A percentile compares a stretch with the other conserved stretches of the same genome.
Conservation (phyloP, 2,888 invertebrate genomes). For the Lomographa bimaculata region DNA sequence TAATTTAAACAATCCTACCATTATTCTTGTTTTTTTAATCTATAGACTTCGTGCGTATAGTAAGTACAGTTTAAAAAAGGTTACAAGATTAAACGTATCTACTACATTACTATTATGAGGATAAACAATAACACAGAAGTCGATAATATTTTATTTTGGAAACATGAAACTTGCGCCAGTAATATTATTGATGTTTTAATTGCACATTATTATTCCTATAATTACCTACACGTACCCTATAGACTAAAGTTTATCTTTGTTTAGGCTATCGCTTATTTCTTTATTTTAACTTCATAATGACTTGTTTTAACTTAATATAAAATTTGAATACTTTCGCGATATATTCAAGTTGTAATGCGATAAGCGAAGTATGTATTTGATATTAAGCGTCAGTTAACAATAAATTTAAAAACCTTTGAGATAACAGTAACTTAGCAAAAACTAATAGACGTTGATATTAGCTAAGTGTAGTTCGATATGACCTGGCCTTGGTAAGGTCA, state of each 20-base stretch:
- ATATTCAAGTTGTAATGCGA: conserved; percentile 24
- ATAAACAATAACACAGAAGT: too few relatives aligned
- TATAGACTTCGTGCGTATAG: too few relatives aligned
- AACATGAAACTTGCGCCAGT: too few relatives aligned
- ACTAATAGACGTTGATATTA: conserved; percentile 12
- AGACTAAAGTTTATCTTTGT: conserved; percentile 19
- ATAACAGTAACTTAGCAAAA: conserved; percentile 18
- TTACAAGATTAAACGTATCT: too few relatives aligned
- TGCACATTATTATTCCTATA: neutral
- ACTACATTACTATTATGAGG: too few relatives aligned
- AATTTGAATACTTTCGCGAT: conserved; percentile 2
- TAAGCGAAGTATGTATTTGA: conserved; percentile 34
- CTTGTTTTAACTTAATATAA: conserved; percentile 14
- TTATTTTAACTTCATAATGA: conserved; percentile 29
- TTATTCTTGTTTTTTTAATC: too few relatives aligned
- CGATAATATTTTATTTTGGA: too few relatives aligned
- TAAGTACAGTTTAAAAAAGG: too few relatives aligned
- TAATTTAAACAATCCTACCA: too few relatives aligned
- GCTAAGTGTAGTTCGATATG: conserved; percentile 8
- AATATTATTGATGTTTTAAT: neutral
- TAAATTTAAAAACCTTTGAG: conserved; percentile 9
- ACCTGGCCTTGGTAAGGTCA: conserved; percentile 21
- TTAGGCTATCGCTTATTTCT: conserved; percentile 15
- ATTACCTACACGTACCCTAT: neutral
- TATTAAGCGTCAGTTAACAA: conserved; percentile 23